These are phyloP conservation scores for Julus scandinavius DNA, from an alignment of 2,888 invertebrate genomes.

Conservation along the genomic window DNA sequence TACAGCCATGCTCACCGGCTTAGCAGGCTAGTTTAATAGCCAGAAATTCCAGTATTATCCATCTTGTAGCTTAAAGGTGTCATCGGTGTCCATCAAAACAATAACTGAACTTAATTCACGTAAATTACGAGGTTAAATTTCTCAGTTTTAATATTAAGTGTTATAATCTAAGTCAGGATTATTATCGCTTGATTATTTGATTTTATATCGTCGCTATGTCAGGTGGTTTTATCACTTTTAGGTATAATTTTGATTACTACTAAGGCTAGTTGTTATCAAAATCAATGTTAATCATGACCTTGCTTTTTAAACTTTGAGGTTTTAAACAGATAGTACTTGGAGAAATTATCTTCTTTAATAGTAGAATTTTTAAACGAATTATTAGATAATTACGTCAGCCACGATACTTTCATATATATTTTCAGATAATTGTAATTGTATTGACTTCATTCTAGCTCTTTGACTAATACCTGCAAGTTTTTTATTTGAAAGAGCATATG, in stretches of 20 bases:
- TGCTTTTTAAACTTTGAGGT: conserved; percentile 3
- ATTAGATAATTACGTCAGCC: neutral
- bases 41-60: neutral
- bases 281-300: neutral
- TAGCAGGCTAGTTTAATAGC: neutral
- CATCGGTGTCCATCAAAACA: neutral
- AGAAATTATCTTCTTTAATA: neutral
- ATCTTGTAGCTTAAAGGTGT: neutral
- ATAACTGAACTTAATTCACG: neutral
- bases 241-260: neutral
- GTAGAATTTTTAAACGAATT: neutral
- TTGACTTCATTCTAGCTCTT: neutral
- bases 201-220: conserved; percentile 6
- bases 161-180: neutral
- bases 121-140: neutral
- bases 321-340: neutral
- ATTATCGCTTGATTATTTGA: neutral
- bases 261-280: neutral
- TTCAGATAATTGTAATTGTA: neutral
- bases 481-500: neutral
- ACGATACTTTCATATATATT: neutral
- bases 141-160: neutral
- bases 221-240: neutral
- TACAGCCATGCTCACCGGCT: neutral
- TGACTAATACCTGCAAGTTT: too few relatives aligned